A percentile compares a stretch with the other conserved stretches of the same genome.
phyloP scores from a whole-genome alignment of 2,113 vertebrate species.

The Osmerus eperlanus region DNA sequence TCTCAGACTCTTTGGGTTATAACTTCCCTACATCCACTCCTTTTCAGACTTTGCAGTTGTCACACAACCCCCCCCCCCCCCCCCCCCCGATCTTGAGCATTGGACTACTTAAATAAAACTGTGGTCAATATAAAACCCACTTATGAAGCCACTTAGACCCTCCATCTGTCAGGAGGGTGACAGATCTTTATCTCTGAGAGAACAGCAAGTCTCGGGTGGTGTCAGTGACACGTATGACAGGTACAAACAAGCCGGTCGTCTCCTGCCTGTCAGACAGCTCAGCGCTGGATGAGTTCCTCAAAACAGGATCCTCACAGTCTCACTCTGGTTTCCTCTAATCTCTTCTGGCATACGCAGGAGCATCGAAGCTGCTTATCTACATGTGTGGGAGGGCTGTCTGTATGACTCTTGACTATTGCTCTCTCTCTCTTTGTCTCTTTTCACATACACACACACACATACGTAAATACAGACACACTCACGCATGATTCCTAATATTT shows the following conservation, averaged over 20 bases:
- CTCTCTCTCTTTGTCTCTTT: background rate
- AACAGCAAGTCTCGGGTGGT: conserved; percentile 13
- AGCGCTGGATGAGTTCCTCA: conserved; percentile 45
- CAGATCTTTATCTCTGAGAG: no score
- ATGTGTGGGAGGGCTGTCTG: background rate
- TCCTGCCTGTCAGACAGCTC: conserved; percentile 38
- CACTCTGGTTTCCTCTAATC: conserved; percentile 33
- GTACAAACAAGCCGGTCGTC: conserved; percentile 51
- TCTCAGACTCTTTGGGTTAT: no score
- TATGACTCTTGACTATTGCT: background rate
- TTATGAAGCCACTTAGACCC: background rate
- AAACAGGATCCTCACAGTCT: conserved; percentile 44
- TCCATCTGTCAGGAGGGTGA: conserved; percentile 8
- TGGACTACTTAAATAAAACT: conserved; percentile 6
- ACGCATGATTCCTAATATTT: background rate
- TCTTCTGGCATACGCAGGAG: conserved; percentile 26
- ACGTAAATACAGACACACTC: background rate
- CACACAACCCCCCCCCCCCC: no score
- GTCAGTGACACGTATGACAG: conserved; percentile 53
- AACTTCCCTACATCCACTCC: no score
- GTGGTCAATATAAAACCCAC: conserved; percentile 11
- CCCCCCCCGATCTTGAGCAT: no score
- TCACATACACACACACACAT: background rate
- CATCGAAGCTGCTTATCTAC: conserved; percentile 20
- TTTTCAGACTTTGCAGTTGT: no score